A percentile compares a stretch with the other conserved stretches of the same genome.
Conservation (phyloP, 2,797 vertebrate species). For the Sardinella longiceps region DNA sequence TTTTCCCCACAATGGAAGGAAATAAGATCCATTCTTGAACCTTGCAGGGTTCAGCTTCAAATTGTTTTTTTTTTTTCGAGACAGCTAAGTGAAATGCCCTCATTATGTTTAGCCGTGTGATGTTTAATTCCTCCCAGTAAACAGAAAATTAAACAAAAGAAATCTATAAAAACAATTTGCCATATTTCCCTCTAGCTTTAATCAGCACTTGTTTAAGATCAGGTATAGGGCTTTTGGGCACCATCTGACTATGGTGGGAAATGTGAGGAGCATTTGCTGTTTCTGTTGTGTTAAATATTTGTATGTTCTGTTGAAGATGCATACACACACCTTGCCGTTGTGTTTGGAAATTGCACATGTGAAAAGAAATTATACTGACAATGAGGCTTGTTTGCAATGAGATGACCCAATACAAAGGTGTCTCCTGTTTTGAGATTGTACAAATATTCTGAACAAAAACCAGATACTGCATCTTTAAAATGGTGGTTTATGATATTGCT, state of each 20-base stretch:
- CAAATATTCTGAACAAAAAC: constrained; percentile 55
- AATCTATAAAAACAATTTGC: neutral
- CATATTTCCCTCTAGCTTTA: neutral
- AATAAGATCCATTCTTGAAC: neutral
- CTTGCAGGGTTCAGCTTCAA: neutral
- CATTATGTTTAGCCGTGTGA: neutral
- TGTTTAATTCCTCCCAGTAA: neutral
- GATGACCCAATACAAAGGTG: neutral
- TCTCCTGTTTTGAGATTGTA: constrained; percentile 49
- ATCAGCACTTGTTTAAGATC: neutral
- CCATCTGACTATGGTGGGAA: neutral
- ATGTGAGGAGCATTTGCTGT: neutral
- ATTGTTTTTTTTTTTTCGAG: neutral
- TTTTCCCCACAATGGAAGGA: neutral
- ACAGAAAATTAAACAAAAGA: no score
- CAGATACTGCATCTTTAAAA: constrained; percentile 90
- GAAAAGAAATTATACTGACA: neutral
- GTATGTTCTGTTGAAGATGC: constrained; percentile 12
- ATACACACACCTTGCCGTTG: neutral
- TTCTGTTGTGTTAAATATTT: constrained; percentile 15
- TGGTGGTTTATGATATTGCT: constrained; percentile 71
- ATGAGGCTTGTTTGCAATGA: neutral
- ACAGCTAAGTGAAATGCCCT: constrained; percentile 5
- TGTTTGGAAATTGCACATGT: constrained; percentile 15
- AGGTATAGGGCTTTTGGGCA: no score